Evolutionary conservation across 2,888 invertebrate genomes (phyloP).

Genomic region (Dysmachus trigonus): DNA sequence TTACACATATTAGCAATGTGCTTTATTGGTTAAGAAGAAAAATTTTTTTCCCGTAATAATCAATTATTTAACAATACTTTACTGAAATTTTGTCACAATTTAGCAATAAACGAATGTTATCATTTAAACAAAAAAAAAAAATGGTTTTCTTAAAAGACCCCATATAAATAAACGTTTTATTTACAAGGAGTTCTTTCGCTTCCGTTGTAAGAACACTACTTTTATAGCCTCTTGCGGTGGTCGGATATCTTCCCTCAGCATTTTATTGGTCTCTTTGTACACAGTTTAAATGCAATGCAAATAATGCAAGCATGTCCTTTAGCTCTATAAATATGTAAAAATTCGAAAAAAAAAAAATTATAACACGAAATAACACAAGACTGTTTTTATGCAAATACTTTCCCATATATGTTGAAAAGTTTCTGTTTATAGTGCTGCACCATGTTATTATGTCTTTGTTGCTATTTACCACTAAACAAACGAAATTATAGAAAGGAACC

Average conservation of each 20-base stretch:
- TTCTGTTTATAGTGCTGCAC: constrained; percentile 40
- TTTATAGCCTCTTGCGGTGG: neutral
- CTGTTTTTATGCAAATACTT: constrained; percentile 27
- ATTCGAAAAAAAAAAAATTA: neutral
- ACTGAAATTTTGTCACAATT: constrained; percentile 10
- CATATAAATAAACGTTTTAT: neutral
- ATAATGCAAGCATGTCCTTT: neutral
- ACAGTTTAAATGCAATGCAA: neutral
- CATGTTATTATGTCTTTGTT: constrained; percentile 44
- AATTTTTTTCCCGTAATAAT: neutral
- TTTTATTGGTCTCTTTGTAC: neutral
- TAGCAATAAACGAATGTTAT: constrained; percentile 15
- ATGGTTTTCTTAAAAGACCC: constrained; percentile 10
- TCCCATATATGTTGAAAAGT: constrained; percentile 3
- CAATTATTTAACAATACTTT: neutral
- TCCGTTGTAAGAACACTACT: neutral
- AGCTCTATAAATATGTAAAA: constrained; percentile 3
- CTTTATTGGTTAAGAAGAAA: neutral
- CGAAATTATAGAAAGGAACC: constrained; percentile 43
- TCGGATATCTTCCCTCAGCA: neutral
- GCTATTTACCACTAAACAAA: constrained; percentile 44
- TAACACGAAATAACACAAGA: neutral
- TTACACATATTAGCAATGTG: neutral
- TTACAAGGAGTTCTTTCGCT: neutral
- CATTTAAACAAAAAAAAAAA: neutral